Percentiles rank a stretch among this genome's conserved stretches.
Conservation (phyloP, 2,797 vertebrate genomes). For the Syndactyla subalaris region DNA sequence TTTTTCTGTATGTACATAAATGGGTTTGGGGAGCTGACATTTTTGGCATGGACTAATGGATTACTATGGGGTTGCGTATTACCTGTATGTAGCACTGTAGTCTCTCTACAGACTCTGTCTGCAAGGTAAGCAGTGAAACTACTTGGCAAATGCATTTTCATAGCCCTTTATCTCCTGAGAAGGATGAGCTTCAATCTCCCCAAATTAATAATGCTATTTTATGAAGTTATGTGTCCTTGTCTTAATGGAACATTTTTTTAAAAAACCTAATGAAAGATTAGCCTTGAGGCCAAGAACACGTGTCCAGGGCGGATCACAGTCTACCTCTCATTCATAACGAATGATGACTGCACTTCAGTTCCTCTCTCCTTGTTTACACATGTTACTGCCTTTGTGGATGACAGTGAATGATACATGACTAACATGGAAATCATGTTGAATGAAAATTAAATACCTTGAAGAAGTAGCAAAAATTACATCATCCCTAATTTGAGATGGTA, state of each 20-base stretch:
- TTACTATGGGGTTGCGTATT: background rate
- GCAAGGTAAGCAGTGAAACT: background rate
- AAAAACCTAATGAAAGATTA: background rate
- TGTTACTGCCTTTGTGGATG: slow-evolving; percentile 7
- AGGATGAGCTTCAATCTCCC: background rate
- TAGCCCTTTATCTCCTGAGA: background rate
- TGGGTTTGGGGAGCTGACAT: background rate
- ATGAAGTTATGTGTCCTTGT: background rate
- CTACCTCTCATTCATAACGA: background rate
- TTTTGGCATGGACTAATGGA: background rate
- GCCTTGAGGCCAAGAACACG: background rate
- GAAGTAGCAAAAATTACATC: slow-evolving; percentile 17
- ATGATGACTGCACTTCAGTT: background rate
- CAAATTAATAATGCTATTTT: background rate
- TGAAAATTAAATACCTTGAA: slow-evolving; percentile 30
- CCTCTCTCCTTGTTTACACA: slow-evolving; percentile 31
- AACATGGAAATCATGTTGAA: background rate
- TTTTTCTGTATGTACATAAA: background rate
- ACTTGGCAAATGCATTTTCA: background rate
- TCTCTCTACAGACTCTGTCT: background rate
- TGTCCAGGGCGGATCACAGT: background rate
- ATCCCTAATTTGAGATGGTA: background rate
- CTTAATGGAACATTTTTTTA: background rate
- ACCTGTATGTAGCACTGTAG: background rate
- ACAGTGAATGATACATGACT: slow-evolving; percentile 13